These are phyloP conservation scores for Halocynthia aurantium DNA, from an alignment of 23 tunicate genomes.

Conservation along the genomic window DNA sequence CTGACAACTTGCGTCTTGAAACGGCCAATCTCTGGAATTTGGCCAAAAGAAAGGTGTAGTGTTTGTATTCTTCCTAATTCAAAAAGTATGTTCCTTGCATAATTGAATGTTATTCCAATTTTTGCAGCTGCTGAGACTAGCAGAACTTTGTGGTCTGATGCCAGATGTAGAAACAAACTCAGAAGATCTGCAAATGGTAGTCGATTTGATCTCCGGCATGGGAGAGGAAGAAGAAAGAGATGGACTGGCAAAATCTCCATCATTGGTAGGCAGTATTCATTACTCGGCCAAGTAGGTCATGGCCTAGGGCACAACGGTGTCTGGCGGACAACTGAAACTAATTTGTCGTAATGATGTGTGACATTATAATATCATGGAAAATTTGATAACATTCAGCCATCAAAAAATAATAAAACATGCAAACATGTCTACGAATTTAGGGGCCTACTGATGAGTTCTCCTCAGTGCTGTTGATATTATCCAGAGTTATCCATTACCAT, in stretches of 20 bases:
- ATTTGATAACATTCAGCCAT: not conserved
- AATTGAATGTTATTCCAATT: not conserved
- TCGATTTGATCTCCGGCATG: constrained; percentile 83
- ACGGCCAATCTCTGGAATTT: constrained; percentile 82
- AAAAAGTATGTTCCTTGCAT: not conserved
- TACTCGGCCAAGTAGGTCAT: too few relatives aligned
- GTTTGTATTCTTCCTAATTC: constrained; percentile 1
- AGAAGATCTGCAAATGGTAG: constrained; percentile 54
- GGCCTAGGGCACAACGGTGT: too few relatives aligned
- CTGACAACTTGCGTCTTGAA: constrained; percentile 46
- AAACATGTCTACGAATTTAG: not conserved
- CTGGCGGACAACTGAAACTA: too few relatives aligned
- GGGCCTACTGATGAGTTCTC: not conserved
- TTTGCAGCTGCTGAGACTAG: constrained; percentile 57
- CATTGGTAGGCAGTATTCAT: constrained; percentile 36
- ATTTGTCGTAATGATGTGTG: too few relatives aligned
- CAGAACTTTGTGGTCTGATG: constrained; percentile 64
- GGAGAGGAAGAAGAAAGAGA: constrained; percentile 86
- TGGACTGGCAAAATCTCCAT: constrained; percentile 42
- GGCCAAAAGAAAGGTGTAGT: constrained; percentile 60
- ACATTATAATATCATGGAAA: too few relatives aligned
- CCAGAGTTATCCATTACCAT: not conserved
- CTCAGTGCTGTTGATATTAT: not conserved
- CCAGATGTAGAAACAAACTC: constrained; percentile 60
- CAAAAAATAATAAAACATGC: not conserved